These are phyloP conservation scores for Mesodorylaimus sp. DNA, from an alignment of 2,888 invertebrate species.

Conservation along the genomic window DNA sequence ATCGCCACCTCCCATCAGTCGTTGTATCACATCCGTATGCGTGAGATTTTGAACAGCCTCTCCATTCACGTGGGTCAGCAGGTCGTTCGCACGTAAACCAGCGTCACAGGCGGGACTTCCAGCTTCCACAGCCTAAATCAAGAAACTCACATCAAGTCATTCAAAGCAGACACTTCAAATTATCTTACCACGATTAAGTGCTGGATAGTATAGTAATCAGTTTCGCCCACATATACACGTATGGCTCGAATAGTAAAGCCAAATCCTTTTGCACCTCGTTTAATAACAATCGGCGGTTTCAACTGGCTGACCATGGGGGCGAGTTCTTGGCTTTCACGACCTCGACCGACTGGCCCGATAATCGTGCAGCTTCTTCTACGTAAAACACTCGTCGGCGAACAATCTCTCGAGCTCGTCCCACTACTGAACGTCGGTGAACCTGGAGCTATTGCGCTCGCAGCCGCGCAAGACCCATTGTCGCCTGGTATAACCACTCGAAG, in stretches of 20 bases:
- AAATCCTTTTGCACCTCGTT: conserved; percentile 80
- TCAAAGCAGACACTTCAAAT: no score
- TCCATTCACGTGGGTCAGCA: conserved; percentile 69
- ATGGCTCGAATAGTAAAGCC: conserved; percentile 96
- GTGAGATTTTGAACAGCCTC: conserved; percentile 39
- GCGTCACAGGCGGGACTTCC: conserved; percentile 23
- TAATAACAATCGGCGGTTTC: conserved; percentile 74
- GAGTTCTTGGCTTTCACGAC: no score
- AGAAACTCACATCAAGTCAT: no score
- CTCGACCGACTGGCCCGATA: no score
- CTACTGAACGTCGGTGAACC: no score
- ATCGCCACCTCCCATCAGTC: conserved; percentile 23
- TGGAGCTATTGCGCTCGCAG: conserved; percentile 20
- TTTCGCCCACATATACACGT: conserved; percentile 87
- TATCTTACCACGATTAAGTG: conserved; percentile 76
- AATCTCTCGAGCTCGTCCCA: conserved; percentile 69
- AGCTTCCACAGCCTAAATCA: conserved; percentile 10
- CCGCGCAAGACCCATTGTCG: background rate
- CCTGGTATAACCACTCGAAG: conserved; percentile 10
- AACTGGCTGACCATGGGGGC: conserved; percentile 39
- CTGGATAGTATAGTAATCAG: conserved; percentile 95
- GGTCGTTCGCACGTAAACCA: conserved; percentile 48
- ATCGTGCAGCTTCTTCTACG: background rate
- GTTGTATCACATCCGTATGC: conserved; percentile 27
- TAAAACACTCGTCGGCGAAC: conserved; percentile 50